Conservation (phyloP, 2,888 invertebrate species). For the Drosophila koepferae region DNA sequence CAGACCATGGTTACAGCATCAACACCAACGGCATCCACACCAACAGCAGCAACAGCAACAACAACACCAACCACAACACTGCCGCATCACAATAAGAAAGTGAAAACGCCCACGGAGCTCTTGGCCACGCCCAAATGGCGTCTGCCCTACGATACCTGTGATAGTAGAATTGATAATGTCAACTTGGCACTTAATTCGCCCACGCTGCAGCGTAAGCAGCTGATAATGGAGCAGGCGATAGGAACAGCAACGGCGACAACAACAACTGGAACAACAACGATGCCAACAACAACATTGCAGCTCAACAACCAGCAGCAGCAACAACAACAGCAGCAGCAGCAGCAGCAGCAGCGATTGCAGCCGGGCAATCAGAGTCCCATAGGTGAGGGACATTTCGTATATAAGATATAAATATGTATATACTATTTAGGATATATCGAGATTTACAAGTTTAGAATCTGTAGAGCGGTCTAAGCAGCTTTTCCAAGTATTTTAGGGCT, state of each 20-base stretch:
- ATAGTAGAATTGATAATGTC: conserved; percentile 58
- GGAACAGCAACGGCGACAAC: conserved; percentile 54
- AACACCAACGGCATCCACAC: conserved; percentile 23
- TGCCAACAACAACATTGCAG: conserved; percentile 28
- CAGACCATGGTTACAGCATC: conserved; percentile 42
- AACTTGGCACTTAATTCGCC: conserved; percentile 38
- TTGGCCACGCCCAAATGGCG: conserved; percentile 57
- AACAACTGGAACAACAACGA: conserved; percentile 37
- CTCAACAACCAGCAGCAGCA: conserved; percentile 57
- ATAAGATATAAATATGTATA: background rate
- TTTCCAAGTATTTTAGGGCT: background rate
- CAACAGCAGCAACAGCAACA: conserved; percentile 42
- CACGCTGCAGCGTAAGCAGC: conserved; percentile 47
- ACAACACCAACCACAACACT: conserved; percentile 34
- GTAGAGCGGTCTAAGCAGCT: background rate
- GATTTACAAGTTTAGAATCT: background rate
- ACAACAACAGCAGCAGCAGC: conserved; percentile 64
- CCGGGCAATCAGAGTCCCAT: conserved; percentile 91
- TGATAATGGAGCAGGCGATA: conserved; percentile 33
- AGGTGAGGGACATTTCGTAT: conserved; percentile 68
- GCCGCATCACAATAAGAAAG: conserved; percentile 35
- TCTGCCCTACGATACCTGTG: conserved; percentile 61
- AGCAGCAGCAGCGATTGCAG: conserved; percentile 82
- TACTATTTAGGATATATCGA: too few relatives aligned
- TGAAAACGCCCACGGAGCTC: conserved; percentile 41